Evolutionary conservation across 1,140 invertebrate genomes (phyloP).

Genomic region (Bombyx mandarina): DNA sequence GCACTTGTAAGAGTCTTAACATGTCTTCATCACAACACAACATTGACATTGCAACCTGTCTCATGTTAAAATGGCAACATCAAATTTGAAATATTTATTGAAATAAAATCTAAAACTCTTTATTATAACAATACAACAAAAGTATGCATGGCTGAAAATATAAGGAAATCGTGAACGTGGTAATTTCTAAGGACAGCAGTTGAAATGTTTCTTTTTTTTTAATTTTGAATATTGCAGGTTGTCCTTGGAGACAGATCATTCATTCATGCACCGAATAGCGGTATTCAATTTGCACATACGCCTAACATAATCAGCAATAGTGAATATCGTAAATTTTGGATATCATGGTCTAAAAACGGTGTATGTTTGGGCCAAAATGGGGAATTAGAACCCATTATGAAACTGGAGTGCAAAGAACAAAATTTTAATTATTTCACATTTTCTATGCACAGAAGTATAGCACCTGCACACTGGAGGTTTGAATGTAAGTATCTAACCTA

Average conservation of each 20-base stretch:
- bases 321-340: slow-evolving; percentile 82
- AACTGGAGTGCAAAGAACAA: slow-evolving; percentile 6
- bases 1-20: too few relatives aligned
- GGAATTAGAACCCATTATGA: slow-evolving; percentile 13
- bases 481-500: slow-evolving; percentile 25
- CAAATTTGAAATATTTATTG: too few relatives aligned
- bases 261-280: not conserved
- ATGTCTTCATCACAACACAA: not conserved
- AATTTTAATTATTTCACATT: slow-evolving; percentile 29
- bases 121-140: too few relatives aligned
- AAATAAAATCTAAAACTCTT: too few relatives aligned
- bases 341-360: slow-evolving; percentile 76
- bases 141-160: too few relatives aligned
- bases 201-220: not conserved
- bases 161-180: too few relatives aligned
- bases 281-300: slow-evolving; percentile 37
- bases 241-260: not conserved
- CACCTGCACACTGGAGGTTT: slow-evolving; percentile 28
- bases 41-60: not conserved
- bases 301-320: slow-evolving; percentile 73
- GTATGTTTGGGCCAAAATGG: slow-evolving; percentile 14
- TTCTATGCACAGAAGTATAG: slow-evolving; percentile 4
- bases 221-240: not conserved
- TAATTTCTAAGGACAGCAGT: too few relatives aligned
- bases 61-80: too few relatives aligned